These are phyloP conservation scores for Cairina moschata DNA, from an alignment of 2,113 vertebrate genomes.

Conservation along the genomic window DNA sequence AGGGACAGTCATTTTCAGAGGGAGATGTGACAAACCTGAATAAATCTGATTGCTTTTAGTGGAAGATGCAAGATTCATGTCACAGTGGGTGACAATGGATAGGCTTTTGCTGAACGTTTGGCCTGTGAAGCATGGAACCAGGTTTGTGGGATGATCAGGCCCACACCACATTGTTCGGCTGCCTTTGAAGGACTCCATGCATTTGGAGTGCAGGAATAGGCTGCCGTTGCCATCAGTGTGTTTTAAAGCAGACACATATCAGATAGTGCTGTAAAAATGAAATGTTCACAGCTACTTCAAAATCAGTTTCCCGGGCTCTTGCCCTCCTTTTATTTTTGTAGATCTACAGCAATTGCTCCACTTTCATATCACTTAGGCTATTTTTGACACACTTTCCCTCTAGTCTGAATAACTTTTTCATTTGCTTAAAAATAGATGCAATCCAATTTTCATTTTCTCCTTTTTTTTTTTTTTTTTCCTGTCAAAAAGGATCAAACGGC, in stretches of 20 bases:
- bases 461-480: not conserved
- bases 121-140: not conserved
- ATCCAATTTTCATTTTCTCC: not conserved
- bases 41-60: not conserved
- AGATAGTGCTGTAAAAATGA: not conserved
- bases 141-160: not conserved
- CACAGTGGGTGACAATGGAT: not conserved
- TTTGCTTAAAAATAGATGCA: conserved; percentile 21
- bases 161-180: not conserved
- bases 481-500: not conserved
- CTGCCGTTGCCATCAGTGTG: not conserved
- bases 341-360: conserved; percentile 59
- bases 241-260: not conserved
- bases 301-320: not conserved
- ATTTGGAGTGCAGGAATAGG: not conserved
- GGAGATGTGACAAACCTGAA: not conserved
- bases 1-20: not conserved
- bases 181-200: not conserved
- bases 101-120: not conserved
- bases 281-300: not conserved
- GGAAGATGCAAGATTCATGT: not conserved
- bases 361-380: conserved; percentile 2
- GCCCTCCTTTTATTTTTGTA: conserved; percentile 42
- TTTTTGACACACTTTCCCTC: not conserved
- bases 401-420: conserved; percentile 11